Conservation (phyloP, 2,888 invertebrate genomes). For the Acleris holmiana region DNA sequence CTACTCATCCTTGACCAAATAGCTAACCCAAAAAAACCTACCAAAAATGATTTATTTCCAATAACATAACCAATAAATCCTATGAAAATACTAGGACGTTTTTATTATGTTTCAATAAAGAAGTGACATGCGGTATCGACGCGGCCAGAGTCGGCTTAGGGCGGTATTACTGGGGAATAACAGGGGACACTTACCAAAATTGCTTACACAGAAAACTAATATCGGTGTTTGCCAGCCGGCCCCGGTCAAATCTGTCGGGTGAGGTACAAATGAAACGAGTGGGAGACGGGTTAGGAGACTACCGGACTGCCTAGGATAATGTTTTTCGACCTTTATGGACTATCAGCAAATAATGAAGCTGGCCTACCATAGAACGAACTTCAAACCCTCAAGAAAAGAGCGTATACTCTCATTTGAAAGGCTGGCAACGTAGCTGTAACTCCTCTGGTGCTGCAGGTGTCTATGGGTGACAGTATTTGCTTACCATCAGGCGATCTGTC, state of each 20-base stretch:
- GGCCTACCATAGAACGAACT: too few species aligned
- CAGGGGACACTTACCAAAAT: constrained; percentile 81
- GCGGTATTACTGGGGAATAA: constrained; percentile 72
- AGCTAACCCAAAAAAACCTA: constrained; percentile 18
- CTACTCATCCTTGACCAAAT: not conserved
- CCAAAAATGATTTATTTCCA: constrained; percentile 48
- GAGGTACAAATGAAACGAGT: constrained; percentile 9
- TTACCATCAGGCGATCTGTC: too few species aligned
- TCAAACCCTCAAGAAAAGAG: too few species aligned
- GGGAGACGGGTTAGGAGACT: constrained; percentile 13
- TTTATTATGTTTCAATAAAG: constrained; percentile 72
- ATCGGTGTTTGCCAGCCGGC: constrained; percentile 80
- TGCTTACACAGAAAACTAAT: constrained; percentile 84
- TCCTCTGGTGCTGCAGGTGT: too few species aligned
- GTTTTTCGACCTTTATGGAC: too few species aligned
- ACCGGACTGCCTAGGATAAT: too few species aligned
- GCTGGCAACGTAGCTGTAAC: too few species aligned
- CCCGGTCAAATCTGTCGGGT: constrained; percentile 51
- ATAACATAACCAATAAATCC: constrained; percentile 42
- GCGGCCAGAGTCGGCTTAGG: constrained; percentile 52
- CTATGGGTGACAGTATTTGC: too few species aligned
- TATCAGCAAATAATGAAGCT: too few species aligned
- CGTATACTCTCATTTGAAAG: too few species aligned
- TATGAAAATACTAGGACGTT: constrained; percentile 41
- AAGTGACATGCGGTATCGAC: constrained; percentile 63